Conservation (phyloP, 1,140 invertebrate genomes). For the Panagrolaimus sp. region DNA sequence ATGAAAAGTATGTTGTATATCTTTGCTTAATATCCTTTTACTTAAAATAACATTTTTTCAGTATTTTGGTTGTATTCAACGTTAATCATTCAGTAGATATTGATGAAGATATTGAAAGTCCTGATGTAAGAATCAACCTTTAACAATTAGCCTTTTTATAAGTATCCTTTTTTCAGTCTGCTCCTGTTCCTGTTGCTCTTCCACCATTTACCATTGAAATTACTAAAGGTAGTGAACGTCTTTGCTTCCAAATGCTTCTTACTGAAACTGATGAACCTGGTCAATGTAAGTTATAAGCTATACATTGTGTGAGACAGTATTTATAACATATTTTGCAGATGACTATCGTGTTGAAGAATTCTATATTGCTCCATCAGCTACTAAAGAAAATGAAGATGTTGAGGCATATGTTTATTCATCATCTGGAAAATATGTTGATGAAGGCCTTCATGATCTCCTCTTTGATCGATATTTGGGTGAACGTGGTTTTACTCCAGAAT, state of each 20-base stretch:
- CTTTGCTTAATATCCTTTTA: neutral
- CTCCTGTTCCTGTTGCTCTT: slow-evolving; percentile 40
- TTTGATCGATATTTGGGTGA: slow-evolving; percentile 57
- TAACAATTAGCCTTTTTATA: neutral
- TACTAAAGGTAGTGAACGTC: slow-evolving; percentile 47
- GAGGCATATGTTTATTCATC: slow-evolving; percentile 49
- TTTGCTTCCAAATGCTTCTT: slow-evolving; percentile 52
- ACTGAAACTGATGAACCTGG: slow-evolving; percentile 38
- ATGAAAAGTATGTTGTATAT: slow-evolving; percentile 44
- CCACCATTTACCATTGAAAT: slow-evolving; percentile 50
- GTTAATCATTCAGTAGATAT: slow-evolving; percentile 56
- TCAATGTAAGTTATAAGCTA: slow-evolving; percentile 41
- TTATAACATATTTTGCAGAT: slow-evolving; percentile 23
- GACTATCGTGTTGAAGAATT: slow-evolving; percentile 57
- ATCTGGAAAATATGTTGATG: slow-evolving; percentile 54
- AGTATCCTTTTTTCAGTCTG: slow-evolving; percentile 17
- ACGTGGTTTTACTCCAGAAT: slow-evolving; percentile 48
- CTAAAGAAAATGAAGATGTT: slow-evolving; percentile 44
- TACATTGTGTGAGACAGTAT: slow-evolving; percentile 14
- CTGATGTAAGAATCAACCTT: slow-evolving; percentile 15
- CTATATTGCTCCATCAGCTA: slow-evolving; percentile 51
- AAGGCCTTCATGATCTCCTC: slow-evolving; percentile 54
- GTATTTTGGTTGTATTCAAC: slow-evolving; percentile 54
- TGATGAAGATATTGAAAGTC: slow-evolving; percentile 44
- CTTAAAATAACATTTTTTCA: slow-evolving; percentile 21